Conservation (phyloP, 1,140 invertebrate species). For the Drosophila busckii region DNA sequence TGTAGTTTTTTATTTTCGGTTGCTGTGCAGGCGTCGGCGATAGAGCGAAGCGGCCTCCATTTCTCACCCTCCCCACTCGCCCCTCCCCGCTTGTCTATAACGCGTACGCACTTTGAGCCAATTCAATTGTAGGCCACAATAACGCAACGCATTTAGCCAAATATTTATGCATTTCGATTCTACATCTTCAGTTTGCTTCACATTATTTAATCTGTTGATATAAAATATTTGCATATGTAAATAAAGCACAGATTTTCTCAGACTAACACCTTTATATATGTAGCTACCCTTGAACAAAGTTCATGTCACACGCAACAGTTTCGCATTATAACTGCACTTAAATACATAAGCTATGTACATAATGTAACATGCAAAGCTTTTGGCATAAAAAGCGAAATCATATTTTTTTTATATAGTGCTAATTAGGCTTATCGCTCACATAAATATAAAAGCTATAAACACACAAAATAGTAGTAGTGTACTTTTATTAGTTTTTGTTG, state of each 20-base stretch:
- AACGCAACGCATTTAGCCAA: no score
- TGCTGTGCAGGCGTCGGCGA: conserved; percentile 62
- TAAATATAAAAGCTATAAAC: no score
- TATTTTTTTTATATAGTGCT: conserved; percentile 35
- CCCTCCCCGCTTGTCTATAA: background rate
- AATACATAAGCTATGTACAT: background rate
- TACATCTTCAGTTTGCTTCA: background rate
- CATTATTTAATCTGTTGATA: background rate
- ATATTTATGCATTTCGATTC: background rate
- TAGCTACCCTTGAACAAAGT: conserved; percentile 9
- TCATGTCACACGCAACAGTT: conserved; percentile 14
- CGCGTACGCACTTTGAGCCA: conserved; percentile 60
- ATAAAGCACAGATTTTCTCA: conserved; percentile 6
- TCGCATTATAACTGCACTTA: conserved; percentile 5
- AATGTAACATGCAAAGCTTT: conserved; percentile 21
- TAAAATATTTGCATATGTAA: background rate
- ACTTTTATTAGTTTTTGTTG: no score
- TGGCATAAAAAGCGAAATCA: conserved; percentile 21
- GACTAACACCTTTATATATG: conserved; percentile 19
- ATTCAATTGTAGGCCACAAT: conserved; percentile 69
- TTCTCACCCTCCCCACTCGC: background rate
- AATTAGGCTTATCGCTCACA: conserved; percentile 50
- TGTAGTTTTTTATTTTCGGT: conserved; percentile 50
- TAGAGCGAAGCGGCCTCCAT: conserved; percentile 17
- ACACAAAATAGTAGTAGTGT: no score